Base-by-base conservation (phyloP, 2,797 vertebrate genomes). In the Poecilia picta region DNA sequence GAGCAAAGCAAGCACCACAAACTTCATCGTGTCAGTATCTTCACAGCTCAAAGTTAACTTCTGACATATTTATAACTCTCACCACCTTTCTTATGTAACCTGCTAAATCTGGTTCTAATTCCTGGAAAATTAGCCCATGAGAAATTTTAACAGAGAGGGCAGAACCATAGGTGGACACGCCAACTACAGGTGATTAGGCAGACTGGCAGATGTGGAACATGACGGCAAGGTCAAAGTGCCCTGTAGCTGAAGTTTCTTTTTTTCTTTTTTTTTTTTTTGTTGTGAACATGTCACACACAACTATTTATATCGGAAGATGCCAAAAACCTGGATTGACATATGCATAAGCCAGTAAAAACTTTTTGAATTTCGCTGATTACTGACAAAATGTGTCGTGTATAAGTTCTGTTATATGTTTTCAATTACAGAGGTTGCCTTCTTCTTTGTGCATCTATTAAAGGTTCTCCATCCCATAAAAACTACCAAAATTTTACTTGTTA, bases 1-100 rank as follows among this genome's bases (percentile, higher is more conserved):
- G 57, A 96, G 88, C 77, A 95, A 79, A 88, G 95, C 94, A 1
- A 96, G 77, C 81, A 95, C 83, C 84, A 95, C 83, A 86, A 95
- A 91, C 91, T 94, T 96, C 94, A 96, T 95, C 86, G 47, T 95
- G 87, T 72, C 87, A 88, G 77, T 81, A 75, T 86, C 83, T 79
- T 55, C 70, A 83, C 74, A 49, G 47, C 31, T 73, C 75, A 39
- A n/a, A 10, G 8, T 33, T 36, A 49, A 66, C 57, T 1, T 12
- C 33, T n/a, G 33, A 8, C 53, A 15, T 64, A 74, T 85, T 83
- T 95, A 94, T 93, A 91, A 76, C 46, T 78, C 41, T 74, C 39
- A 70, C 45, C 33, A n/a, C 53, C 73, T 90, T 91, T 62, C 72
- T 90, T 91, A 85, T 68, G 76, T 12, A 90, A 91, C 64, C 36